Evolutionary conservation across 2,797 vertebrate genomes (phyloP), one percentile per base, ranked within the genome.

Genomic region (Siniperca obscura): DNA sequence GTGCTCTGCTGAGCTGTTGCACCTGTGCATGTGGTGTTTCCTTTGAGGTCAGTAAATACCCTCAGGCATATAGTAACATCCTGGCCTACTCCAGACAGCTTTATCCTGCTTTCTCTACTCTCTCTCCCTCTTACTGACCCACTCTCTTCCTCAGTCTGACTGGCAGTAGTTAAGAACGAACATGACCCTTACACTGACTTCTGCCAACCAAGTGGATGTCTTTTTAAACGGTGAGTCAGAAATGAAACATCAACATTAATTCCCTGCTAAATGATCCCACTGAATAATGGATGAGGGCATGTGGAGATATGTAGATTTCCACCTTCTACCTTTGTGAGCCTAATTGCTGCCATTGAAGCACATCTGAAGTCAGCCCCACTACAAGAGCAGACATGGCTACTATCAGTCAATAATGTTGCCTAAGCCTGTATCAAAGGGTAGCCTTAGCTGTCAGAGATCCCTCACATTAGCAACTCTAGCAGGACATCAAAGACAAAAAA

Each of bases 211-310:
- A 90, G 82, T 79, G 81, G 92, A 94, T 93, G 93, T 94, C 93
- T 93, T 92, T 88, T 90, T 93, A 93, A 94, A 93, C 59, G 86
- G 78, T 55, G 79, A 92, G 91, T 91, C 87, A 93, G 92, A 93
- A 94, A 94, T 89, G 92, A 94, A 94, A 93, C 93, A 94, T 94
- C 93, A 93, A 93, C 94, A 91, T 95, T 94, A 95, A 95, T 94
- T 95, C 92, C 86, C 86, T 59, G 84, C 91, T 95, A 95, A 95
- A 94, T 92, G 91, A 92, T 93, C 86, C 80, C 16, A 4, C 69
- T 95, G 93, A 95, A 96, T 96, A 95, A 96, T 95, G 93, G 90
- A 96, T 95, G 90, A 95, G 84, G 86, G 85, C 89, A 90, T 53
- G 56, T 71, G 70, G 76, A 85, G 87, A 90, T 92, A 95, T 94